These are phyloP conservation scores for Astyanax mexicanus DNA, from an alignment of 2,797 vertebrate species.

Conservation along the genomic window DNA sequence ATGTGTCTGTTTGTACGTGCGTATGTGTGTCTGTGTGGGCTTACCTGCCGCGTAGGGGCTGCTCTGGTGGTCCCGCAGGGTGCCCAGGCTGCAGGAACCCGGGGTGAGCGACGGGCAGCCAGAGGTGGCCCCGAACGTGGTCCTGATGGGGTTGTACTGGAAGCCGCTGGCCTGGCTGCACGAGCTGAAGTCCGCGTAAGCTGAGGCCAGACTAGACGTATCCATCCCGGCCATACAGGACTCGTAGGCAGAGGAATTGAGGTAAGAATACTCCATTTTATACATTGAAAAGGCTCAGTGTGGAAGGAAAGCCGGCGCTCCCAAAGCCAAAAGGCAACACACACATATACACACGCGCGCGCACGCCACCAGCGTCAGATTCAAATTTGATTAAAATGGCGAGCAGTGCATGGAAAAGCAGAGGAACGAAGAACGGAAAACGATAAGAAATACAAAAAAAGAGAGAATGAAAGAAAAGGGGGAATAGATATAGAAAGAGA, in stretches of 20 bases:
- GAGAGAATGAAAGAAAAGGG: constrained; percentile 57
- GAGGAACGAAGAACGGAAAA: constrained; percentile 31
- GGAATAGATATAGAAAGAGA: constrained; percentile 52
- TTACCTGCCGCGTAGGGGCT: constrained; percentile 99
- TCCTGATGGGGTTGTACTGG: constrained; percentile 99
- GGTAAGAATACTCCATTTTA: constrained; percentile 99
- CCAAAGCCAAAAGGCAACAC: constrained; percentile 71
- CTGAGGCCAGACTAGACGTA: constrained; percentile 98
- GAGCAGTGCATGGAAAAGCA: constrained; percentile 58
- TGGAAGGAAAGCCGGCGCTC: constrained; percentile 78
- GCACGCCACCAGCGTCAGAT: constrained; percentile 50
- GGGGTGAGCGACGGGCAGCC: constrained; percentile 98
- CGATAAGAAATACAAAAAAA: constrained; percentile 60
- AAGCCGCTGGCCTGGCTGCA: constrained; percentile 99
- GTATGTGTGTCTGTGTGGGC: constrained; percentile 60
- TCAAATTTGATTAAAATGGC: constrained; percentile 68
- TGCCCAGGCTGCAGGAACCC: constrained; percentile 98
- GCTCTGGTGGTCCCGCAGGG: constrained; percentile 99
- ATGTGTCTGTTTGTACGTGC: constrained; percentile 11
- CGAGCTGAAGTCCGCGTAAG: constrained; percentile 99
- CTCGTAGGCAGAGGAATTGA: constrained; percentile 99
- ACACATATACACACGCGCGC: constrained; percentile 58
- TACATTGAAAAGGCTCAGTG: constrained; percentile 99
- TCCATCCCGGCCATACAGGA: constrained; percentile 99
- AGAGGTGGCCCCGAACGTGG: constrained; percentile 97